A percentile compares a stretch with the other conserved stretches of the same genome.
phyloP scores from a whole-genome alignment of 2,797 vertebrate species.

The Otolemur crassicaudatus region DNA sequence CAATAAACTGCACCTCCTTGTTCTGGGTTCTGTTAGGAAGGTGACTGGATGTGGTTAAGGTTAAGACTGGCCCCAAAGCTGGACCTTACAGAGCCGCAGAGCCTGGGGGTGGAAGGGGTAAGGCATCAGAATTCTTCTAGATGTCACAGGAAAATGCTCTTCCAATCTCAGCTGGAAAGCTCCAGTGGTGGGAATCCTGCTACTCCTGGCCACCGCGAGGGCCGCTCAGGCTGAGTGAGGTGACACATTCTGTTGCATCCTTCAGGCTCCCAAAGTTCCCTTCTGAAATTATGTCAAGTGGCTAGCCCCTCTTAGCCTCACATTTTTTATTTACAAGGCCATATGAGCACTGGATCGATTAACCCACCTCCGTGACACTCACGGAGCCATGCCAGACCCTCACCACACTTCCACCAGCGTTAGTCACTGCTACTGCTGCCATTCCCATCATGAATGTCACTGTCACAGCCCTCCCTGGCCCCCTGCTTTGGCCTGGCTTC shows the following conservation, averaged over 20 bases:
- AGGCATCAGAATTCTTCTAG: neutral
- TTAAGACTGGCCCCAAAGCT: neutral
- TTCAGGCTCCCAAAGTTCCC: neutral
- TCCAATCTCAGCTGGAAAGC: neutral
- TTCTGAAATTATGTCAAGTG: neutral
- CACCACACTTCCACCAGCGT: rapidly evolving
- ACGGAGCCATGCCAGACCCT: neutral
- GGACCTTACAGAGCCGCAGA: neutral
- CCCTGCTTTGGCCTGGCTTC: too few relatives aligned
- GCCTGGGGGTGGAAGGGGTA: neutral
- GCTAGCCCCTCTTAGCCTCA: neutral
- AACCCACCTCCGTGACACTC: rapidly evolving
- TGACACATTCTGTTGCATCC: neutral
- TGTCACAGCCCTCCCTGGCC: rapidly evolving
- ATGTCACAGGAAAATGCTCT: neutral
- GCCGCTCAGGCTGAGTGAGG: neutral
- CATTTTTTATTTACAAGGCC: neutral
- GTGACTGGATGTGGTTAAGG: neutral
- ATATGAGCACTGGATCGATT: rapidly evolving
- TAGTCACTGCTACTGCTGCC: rapidly evolving
- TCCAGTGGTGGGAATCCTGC: neutral
- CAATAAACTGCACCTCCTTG: neutral
- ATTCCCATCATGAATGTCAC: rapidly evolving
- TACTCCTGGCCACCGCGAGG: rapidly evolving
- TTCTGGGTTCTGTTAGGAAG: neutral